A percentile compares a stretch with the other conserved stretches of the same genome.
Conservation (phyloP, 1,140 invertebrate species). For the Calycopis cecrops region DNA sequence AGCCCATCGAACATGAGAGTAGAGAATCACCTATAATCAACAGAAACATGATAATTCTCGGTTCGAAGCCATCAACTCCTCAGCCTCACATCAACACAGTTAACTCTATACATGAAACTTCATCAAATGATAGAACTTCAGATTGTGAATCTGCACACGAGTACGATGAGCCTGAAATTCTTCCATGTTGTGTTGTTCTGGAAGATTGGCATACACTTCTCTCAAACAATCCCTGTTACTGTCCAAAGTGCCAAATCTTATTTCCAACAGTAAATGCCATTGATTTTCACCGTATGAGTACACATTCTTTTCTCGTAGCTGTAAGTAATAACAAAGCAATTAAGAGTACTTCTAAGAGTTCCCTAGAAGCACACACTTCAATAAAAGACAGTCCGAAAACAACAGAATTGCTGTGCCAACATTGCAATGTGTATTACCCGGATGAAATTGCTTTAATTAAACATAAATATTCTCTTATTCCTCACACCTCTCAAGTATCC, state of each 20-base stretch:
- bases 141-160: not conserved
- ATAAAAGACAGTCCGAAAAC: not conserved
- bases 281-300: constrained; percentile 38
- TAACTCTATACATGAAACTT: not conserved
- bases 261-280: constrained; percentile 44
- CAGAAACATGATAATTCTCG: constrained; percentile 37
- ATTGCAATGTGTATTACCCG: constrained; percentile 36
- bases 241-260: constrained; percentile 35
- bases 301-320: constrained; percentile 43
- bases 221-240: constrained; percentile 31
- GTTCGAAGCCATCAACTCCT: constrained; percentile 30
- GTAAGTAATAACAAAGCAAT: constrained; percentile 28
- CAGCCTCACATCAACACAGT: not conserved
- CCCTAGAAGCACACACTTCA: constrained; percentile 13
- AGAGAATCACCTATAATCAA: not conserved
- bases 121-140: not conserved
- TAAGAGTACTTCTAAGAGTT: constrained; percentile 28
- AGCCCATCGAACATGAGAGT: not conserved
- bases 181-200: constrained; percentile 23
- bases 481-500: constrained; percentile 15
- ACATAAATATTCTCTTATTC: constrained; percentile 37
- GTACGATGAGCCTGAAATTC: constrained; percentile 16
- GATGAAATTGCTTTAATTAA: constrained; percentile 33
- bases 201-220: constrained; percentile 34
- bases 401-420: constrained; percentile 27